Percentiles rank a stretch among this genome's conserved stretches.
Evolutionary conservation across 2,797 vertebrate genomes (phyloP).

Genomic region (Anguilla obscura): DNA sequence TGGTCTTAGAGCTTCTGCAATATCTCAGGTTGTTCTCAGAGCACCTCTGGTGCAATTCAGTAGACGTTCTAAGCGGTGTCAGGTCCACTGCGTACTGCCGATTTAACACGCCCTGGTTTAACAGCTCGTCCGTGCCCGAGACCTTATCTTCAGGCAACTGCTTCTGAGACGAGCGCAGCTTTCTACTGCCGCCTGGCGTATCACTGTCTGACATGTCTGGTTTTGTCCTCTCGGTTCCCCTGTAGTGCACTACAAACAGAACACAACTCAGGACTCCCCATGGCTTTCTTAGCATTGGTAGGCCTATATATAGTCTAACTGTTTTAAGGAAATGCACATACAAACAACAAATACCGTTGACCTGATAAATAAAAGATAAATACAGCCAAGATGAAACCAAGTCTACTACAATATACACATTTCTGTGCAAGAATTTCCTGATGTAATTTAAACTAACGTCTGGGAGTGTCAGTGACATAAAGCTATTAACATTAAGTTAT

Average conservation of each 20-base stretch:
- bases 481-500: background rate
- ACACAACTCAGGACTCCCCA: background rate
- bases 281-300: background rate
- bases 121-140: no score
- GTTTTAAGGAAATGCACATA: background rate
- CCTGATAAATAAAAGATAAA: background rate
- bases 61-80: conserved; percentile 2
- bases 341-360: background rate
- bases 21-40: background rate
- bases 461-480: background rate
- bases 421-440: background rate
- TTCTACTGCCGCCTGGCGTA: background rate
- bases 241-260: background rate
- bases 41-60: background rate
- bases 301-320: background rate
- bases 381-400: background rate
- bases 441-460: background rate
- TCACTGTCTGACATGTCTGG: background rate
- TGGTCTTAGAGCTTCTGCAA: background rate
- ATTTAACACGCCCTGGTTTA: no score
- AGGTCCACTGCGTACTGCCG: background rate
- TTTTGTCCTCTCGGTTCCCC: background rate
- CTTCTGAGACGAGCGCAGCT: background rate
- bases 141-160: background rate
- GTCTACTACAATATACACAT: no score